Base-by-base conservation (phyloP, 2,888 invertebrate genomes). In the Cataglyphis cursor region DNA sequence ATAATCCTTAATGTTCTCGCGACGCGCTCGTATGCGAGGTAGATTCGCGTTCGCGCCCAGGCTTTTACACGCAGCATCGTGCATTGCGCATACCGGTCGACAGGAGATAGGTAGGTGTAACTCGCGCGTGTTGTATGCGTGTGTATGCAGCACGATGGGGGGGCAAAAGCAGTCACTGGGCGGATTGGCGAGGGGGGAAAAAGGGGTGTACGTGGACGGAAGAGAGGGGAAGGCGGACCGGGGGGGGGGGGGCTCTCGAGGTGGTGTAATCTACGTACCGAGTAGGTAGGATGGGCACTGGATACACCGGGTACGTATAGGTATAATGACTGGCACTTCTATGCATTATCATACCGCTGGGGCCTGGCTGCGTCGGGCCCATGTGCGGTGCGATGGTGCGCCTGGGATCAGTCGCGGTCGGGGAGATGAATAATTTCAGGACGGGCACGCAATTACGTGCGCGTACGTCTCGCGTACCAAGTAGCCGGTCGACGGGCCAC, bases 341-440 rank as follows among this genome's bases (percentile, higher is more conserved):
- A 94, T 94, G 93, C 94, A 94, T 94, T 94, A 94, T 94, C 94
- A 93, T 94, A 93, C 92, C 92, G 90, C 91, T 90, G 91, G 90
- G 87, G 90, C 66, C 87, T 86, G 90, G 88, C 87, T 85, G 85
- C 80, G 91, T 90, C 87, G 90, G 91, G 90, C 86, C 90, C 72
- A 84, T 85, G 85, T 81, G 88, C 84, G 88, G 88, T 85, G 91
- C 76, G 68, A 35, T 76, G 51, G 76, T 21, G 57, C 68, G 78
- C 89, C 89, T 92, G 88, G 91, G 92, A 92, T 92, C 92, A 89
- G 90, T 89, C 90, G 90, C 90, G 90, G 89, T 88, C 92, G 92
- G 92, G 92, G 93, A 94, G 94, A 94, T 94, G 94, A 94, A 94
- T 95, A 95, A 95, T 95, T 94, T 94, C 94, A 94, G 93, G 93